Percentiles rank a stretch among this genome's conserved stretches.
phyloP scores from a whole-genome alignment of 2,113 vertebrate genomes.

The Hiodon alosoides region DNA sequence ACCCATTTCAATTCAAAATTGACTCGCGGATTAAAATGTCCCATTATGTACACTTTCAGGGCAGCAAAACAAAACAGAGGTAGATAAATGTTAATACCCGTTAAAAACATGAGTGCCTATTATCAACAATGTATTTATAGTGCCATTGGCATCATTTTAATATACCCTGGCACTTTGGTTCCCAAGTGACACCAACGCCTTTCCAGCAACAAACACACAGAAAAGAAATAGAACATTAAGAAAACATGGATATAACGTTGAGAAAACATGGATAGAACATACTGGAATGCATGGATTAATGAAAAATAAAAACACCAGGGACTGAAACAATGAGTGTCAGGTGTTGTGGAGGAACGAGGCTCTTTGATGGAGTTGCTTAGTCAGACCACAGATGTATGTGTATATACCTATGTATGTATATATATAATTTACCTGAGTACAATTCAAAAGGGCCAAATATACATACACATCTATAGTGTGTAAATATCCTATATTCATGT shows the following conservation, averaged over 20 bases:
- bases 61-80: constrained; percentile 40
- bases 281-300: neutral
- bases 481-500: constrained; percentile 14
- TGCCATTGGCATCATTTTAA: neutral
- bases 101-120: neutral
- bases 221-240: neutral
- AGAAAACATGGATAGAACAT: neutral
- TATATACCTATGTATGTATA: constrained; percentile 31
- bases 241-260: neutral
- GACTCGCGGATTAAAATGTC: neutral
- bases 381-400: constrained; percentile 54
- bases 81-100: constrained; percentile 51
- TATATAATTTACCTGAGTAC: constrained; percentile 22
- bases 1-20: neutral
- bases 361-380: constrained; percentile 60
- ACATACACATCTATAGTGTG: constrained; percentile 22
- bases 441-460: constrained; percentile 47
- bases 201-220: too few relatives aligned
- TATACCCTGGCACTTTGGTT: neutral
- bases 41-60: neutral
- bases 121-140: too few relatives aligned
- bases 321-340: constrained; percentile 43
- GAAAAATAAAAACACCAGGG: neutral
- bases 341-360: constrained; percentile 44
- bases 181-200: neutral